These are phyloP conservation scores for Timema cristinae DNA, from an alignment of 2,888 invertebrate species.

Conservation along the genomic window DNA sequence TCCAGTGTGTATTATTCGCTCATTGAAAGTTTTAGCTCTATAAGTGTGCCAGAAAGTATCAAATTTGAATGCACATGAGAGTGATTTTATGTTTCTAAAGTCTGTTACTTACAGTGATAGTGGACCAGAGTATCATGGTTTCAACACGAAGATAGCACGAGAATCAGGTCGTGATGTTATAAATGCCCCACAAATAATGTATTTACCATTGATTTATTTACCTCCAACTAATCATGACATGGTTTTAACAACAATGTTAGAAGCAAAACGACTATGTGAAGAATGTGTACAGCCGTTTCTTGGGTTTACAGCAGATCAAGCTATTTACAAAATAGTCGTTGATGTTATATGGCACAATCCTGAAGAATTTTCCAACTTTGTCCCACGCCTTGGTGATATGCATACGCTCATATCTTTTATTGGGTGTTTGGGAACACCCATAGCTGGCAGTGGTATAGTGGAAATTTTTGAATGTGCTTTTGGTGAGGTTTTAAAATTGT, in stretches of 20 bases:
- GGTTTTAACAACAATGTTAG: not conserved
- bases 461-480: not conserved
- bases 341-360: slow-evolving; percentile 6
- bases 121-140: not conserved
- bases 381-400: not conserved
- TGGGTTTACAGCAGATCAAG: slow-evolving; percentile 4
- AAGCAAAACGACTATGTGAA: not conserved
- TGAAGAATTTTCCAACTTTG: not conserved
- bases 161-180: not conserved
- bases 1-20: not conserved
- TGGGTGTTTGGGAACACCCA: not conserved
- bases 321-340: slow-evolving; percentile 11
- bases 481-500: no score
- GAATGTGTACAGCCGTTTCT: not conserved
- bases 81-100: not conserved
- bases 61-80: not conserved
- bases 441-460: not conserved
- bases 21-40: not conserved
- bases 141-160: slow-evolving; percentile 2
- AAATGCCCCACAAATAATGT: slow-evolving; percentile 2
- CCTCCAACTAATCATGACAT: slow-evolving; percentile 9
- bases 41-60: not conserved
- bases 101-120: not conserved
- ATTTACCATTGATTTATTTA: not conserved
- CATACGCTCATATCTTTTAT: not conserved